Conservation (phyloP, 2,888 invertebrate species). For the Strigamia transsilvanica region DNA sequence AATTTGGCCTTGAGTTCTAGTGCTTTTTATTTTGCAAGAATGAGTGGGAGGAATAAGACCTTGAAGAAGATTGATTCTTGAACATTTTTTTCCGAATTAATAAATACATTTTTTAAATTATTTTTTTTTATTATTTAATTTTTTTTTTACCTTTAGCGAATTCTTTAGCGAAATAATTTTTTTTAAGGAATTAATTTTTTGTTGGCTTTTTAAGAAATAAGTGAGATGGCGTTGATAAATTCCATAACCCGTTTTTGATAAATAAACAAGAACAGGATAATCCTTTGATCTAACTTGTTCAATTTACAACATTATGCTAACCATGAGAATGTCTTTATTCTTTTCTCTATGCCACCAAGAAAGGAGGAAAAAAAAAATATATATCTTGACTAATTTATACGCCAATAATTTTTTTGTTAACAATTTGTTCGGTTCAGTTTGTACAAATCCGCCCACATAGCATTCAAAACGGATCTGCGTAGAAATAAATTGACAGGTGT, state of each 20-base stretch:
- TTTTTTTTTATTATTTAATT: too few species aligned
- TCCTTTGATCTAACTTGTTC: background rate
- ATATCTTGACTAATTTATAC: conserved; percentile 25
- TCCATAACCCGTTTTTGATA: background rate
- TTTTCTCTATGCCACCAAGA: background rate
- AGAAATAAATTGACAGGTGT: conserved; percentile 43
- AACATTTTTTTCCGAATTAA: background rate
- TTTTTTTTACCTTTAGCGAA: background rate
- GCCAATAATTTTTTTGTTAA: conserved; percentile 27
- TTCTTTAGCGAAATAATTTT: background rate
- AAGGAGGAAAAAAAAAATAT: background rate
- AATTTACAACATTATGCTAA: conserved; percentile 11
- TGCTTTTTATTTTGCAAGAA: conserved; percentile 27
- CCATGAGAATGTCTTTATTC: background rate
- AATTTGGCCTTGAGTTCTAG: conserved; percentile 24
- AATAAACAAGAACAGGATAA: background rate
- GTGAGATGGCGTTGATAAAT: conserved; percentile 6
- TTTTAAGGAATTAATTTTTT: background rate
- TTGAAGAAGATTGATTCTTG: conserved; percentile 37
- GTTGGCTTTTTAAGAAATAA: background rate
- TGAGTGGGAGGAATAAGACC: conserved; percentile 41
- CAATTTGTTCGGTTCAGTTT: background rate
- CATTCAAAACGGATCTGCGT: conserved; percentile 3
- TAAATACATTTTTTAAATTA: background rate
- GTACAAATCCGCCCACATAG: background rate